phyloP scores from a whole-genome alignment of 37 sponge, comb jelly and placozoan genomes.

The Chondrosia reniformis region DNA sequence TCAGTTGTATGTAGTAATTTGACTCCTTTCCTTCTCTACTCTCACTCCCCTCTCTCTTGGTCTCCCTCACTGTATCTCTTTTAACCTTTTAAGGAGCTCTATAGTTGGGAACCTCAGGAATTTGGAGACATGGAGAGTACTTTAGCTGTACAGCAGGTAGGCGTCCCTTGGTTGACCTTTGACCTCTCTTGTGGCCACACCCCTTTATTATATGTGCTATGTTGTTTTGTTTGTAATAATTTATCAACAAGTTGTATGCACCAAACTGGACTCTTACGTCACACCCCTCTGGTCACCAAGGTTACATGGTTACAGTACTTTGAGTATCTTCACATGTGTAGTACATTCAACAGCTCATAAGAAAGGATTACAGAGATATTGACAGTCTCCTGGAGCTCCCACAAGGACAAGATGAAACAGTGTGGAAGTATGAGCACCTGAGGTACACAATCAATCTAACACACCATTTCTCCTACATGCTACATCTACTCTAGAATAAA shows the following conservation, averaged over 20 bases:
- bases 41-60: neutral
- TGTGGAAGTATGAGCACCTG: constrained; percentile 98
- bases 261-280: no score
- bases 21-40: no score
- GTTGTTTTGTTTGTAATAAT: no score
- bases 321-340: constrained; percentile 40
- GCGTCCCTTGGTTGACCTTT: no score
- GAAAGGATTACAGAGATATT: constrained; percentile 66
- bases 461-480: no score
- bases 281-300: no score
- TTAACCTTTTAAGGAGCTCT: constrained; percentile 49
- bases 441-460: neutral
- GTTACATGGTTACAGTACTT: no score
- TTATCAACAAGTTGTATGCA: no score
- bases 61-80: neutral
- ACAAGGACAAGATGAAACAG: constrained; percentile 71
- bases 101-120: constrained; percentile 80
- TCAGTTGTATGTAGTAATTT: no score
- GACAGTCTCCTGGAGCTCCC: constrained; percentile 78
- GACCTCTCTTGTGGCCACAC: no score
- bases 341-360: constrained; percentile 85
- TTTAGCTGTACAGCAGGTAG: constrained; percentile 48
- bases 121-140: constrained; percentile 88
- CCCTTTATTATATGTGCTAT: no score
- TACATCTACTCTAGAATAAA: no score